A percentile compares a stretch with the other conserved stretches of the same genome.
Conservation (phyloP, 1,140 invertebrate genomes). For the Cotesia glomerata region DNA sequence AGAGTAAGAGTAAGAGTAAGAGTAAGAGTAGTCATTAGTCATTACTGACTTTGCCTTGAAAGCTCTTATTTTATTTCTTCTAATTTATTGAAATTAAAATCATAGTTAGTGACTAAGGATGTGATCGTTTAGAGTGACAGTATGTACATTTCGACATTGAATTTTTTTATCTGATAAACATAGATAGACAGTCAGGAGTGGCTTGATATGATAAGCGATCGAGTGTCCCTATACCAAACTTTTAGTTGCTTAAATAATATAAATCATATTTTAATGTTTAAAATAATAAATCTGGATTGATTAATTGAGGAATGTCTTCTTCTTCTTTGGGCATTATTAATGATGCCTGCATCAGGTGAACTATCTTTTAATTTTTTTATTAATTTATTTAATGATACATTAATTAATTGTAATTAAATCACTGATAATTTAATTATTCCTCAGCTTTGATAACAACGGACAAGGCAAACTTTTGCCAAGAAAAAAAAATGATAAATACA, state of each 20-base stretch:
- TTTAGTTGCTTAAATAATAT: neutral
- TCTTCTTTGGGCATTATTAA: neutral
- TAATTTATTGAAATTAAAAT: too few species aligned
- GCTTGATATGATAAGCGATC: slow-evolving; percentile 33
- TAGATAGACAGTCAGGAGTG: slow-evolving; percentile 30
- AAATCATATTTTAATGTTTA: neutral
- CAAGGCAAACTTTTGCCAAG: slow-evolving; percentile 26
- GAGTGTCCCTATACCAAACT: slow-evolving; percentile 6
- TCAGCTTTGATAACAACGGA: slow-evolving; percentile 28
- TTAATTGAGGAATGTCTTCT: neutral
- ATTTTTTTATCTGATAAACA: slow-evolving; percentile 33
- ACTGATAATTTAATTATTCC: neutral
- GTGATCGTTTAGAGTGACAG: neutral
- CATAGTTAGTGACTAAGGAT: neutral
- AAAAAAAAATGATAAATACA: slow-evolving; percentile 31
- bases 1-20: neutral
- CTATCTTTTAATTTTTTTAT: neutral
- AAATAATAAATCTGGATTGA: neutral
- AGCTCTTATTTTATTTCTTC: too few species aligned
- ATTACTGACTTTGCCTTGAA: too few species aligned
- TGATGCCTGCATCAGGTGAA: neutral
- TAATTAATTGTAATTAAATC: neutral
- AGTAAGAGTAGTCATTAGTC: neutral
- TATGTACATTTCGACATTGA: slow-evolving; percentile 18
- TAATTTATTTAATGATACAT: neutral